A percentile compares a stretch with the other conserved stretches of the same genome.
Evolutionary conservation across 2,797 vertebrate genomes (phyloP).

Genomic region (Hydrolagus colliei): DNA sequence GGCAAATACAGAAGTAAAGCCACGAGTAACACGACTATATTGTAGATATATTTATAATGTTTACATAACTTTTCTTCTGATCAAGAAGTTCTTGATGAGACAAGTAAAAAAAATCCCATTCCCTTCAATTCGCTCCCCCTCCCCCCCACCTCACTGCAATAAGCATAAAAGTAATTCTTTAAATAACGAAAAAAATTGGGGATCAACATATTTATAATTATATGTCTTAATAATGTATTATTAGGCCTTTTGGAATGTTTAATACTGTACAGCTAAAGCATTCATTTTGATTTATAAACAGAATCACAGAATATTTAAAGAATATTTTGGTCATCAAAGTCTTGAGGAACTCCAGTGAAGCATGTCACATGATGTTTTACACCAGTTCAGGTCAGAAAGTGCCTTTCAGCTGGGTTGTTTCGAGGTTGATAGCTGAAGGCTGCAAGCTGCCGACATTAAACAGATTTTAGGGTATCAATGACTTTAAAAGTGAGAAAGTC

Average conservation of each 20-base stretch:
- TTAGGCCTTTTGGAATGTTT: background rate
- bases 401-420: background rate
- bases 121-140: too few relatives aligned
- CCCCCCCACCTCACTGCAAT: too few relatives aligned
- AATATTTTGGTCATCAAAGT: background rate
- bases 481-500: slow-evolving; percentile 43
- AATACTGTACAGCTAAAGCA: background rate
- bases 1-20: too few relatives aligned
- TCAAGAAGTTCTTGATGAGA: too few relatives aligned
- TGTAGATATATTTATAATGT: too few relatives aligned
- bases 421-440: background rate
- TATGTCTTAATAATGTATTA: background rate
- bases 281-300: background rate
- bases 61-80: too few relatives aligned
- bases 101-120: too few relatives aligned
- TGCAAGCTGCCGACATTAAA: background rate
- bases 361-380: background rate
- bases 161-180: background rate
- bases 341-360: background rate
- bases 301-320: background rate
- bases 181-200: background rate
- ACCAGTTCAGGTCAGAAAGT: background rate
- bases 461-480: background rate
- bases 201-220: background rate
- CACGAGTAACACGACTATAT: too few relatives aligned